A percentile compares a stretch with the other conserved stretches of the same genome.
Conservation (phyloP, 2,888 invertebrate genomes). For the Cenopis cana region DNA sequence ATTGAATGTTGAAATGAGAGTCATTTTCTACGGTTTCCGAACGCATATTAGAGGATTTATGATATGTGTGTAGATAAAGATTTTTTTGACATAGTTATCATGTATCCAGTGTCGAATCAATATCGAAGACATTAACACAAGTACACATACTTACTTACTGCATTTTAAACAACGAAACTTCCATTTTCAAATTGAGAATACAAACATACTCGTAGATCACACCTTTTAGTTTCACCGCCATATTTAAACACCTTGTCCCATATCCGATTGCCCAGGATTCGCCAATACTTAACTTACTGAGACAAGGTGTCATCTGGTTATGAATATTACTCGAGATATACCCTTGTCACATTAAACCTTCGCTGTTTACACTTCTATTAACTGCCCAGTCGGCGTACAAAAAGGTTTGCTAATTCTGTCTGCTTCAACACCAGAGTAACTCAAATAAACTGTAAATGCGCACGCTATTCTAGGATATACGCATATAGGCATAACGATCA, state of each 20-base stretch:
- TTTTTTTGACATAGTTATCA: too few species aligned
- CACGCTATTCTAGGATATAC: slow-evolving; percentile 2
- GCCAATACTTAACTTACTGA: not conserved
- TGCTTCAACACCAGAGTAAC: not conserved
- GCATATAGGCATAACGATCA: not conserved
- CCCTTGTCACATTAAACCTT: not conserved
- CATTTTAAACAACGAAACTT: not conserved
- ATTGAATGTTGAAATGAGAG: too few species aligned
- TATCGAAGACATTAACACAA: not conserved
- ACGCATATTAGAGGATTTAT: too few species aligned
- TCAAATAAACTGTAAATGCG: not conserved
- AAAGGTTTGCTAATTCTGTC: slow-evolving; percentile 29
- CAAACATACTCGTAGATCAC: slow-evolving; percentile 3
- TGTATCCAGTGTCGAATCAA: not conserved
- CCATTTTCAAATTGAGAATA: slow-evolving; percentile 3
- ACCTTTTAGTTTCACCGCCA: slow-evolving; percentile 10
- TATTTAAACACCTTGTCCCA: slow-evolving; percentile 20
- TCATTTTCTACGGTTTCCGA: too few species aligned
- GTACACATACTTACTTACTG: not conserved
- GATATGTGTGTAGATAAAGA: too few species aligned
- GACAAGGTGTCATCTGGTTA: not conserved
- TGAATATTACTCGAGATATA: not conserved
- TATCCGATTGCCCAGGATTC: slow-evolving; percentile 11
- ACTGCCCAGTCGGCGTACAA: not conserved
- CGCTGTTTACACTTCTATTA: slow-evolving; percentile 3